Conservation (phyloP, 2,797 vertebrate genomes). For the Gambusia yucatana region DNA sequence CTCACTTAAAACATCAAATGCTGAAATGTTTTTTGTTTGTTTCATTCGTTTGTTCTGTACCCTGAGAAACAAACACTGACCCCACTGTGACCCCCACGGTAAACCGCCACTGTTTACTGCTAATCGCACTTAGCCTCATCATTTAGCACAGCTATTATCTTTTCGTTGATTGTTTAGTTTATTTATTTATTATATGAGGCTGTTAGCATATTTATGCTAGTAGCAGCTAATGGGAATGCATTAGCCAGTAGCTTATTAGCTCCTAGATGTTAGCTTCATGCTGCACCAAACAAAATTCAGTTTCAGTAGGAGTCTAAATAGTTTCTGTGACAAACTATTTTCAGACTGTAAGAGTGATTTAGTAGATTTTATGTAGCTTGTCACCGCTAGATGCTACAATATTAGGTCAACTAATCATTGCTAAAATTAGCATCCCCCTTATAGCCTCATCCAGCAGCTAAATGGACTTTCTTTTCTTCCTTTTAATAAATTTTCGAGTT, state of each 20-base stretch:
- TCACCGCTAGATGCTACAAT: neutral
- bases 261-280: neutral
- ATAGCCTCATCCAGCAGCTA: neutral
- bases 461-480: neutral
- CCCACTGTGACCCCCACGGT: neutral
- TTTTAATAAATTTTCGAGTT: neutral
- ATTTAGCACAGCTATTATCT: neutral
- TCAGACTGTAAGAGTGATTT: neutral
- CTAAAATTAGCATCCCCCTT: neutral
- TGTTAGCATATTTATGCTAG: neutral
- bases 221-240: neutral
- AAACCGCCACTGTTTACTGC: neutral
- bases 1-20: neutral
- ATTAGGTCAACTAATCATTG: neutral
- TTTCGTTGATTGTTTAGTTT: neutral
- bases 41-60: neutral
- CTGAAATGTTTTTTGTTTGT: neutral
- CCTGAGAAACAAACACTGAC: neutral
- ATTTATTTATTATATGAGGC: neutral
- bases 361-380: neutral
- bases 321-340: neutral
- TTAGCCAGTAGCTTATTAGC: neutral
- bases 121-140: neutral
- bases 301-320: neutral
- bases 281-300: neutral